Conservation (phyloP, 2,888 invertebrate species). For the Pycnomerus fuliginosus region DNA sequence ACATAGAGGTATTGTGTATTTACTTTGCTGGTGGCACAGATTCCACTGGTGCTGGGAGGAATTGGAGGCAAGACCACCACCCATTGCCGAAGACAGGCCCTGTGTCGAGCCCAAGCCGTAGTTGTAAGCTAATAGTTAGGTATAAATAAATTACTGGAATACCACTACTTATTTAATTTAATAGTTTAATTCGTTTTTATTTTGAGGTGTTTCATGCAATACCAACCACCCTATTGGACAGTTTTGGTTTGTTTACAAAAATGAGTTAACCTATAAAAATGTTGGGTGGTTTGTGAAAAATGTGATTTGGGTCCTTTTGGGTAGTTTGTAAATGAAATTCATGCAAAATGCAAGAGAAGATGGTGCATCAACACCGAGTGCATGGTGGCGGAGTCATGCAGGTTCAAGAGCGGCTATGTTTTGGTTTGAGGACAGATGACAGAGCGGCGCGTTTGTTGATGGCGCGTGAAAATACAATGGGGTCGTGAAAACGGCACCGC, state of each 20-base stretch:
- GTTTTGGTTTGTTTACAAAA: slow-evolving; percentile 33
- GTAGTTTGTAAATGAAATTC: too few species aligned
- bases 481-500: too few species aligned
- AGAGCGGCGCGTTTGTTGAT: slow-evolving; percentile 1
- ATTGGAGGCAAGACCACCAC: slow-evolving; percentile 60
- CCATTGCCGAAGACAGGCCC: slow-evolving; percentile 57
- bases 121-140: slow-evolving; percentile 54
- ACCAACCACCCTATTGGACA: too few species aligned
- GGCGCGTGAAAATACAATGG: too few species aligned
- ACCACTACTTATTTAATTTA: slow-evolving; percentile 16
- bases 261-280: neutral
- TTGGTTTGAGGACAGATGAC: slow-evolving; percentile 5
- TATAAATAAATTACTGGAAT: slow-evolving; percentile 32
- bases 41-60: slow-evolving; percentile 52
- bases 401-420: neutral
- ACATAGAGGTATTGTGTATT: slow-evolving; percentile 39
- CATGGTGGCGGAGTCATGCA: slow-evolving; percentile 2
- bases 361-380: slow-evolving; percentile 4
- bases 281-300: slow-evolving; percentile 5
- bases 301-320: neutral
- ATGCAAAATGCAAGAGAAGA: slow-evolving; percentile 2
- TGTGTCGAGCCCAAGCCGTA: slow-evolving; percentile 55
- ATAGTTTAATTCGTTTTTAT: too few species aligned
- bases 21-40: slow-evolving; percentile 51
- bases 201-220: too few species aligned